Percentiles rank a stretch among this genome's conserved stretches.
These are phyloP conservation scores for Oxyscelio sp. DNA, from an alignment of 2,888 invertebrate genomes.

Conservation along the genomic window DNA sequence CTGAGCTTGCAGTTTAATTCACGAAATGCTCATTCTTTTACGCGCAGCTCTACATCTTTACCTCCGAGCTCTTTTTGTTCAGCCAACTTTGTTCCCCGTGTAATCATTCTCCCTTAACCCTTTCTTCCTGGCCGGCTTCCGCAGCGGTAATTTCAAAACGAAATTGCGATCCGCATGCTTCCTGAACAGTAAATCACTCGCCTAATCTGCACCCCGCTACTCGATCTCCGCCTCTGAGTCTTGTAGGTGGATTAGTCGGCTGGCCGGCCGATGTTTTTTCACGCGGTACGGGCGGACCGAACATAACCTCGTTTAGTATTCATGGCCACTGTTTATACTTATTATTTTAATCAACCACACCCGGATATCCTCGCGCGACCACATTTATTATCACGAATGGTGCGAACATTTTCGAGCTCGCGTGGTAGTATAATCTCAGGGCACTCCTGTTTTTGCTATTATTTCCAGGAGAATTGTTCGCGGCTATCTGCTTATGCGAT, in stretches of 20 bases:
- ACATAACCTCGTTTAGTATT: slow-evolving; percentile 77
- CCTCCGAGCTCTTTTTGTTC: slow-evolving; percentile 62
- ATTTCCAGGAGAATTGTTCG: too few species aligned
- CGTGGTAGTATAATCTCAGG: too few species aligned
- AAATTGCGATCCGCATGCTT: slow-evolving; percentile 74
- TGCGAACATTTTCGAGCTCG: slow-evolving; percentile 40
- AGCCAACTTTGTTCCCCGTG: slow-evolving; percentile 67
- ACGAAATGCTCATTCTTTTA: slow-evolving; percentile 64
- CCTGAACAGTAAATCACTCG: slow-evolving; percentile 74
- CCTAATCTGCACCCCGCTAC: slow-evolving; percentile 73
- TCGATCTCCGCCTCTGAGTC: slow-evolving; percentile 56
- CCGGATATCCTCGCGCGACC: slow-evolving; percentile 46
- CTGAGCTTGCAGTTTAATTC: slow-evolving; percentile 67
- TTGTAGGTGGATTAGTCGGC: slow-evolving; percentile 59
- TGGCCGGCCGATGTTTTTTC: slow-evolving; percentile 63
- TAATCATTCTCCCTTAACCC: slow-evolving; percentile 74
- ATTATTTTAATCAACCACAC: slow-evolving; percentile 77
- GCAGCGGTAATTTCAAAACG: slow-evolving; percentile 75
- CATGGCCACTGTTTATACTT: slow-evolving; percentile 78
- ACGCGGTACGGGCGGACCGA: slow-evolving; percentile 37
- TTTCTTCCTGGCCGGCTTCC: slow-evolving; percentile 74
- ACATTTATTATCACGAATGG: slow-evolving; percentile 47
- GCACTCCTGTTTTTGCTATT: background rate
- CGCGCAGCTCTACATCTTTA: slow-evolving; percentile 43
- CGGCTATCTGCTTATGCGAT: too few species aligned